A percentile compares a stretch with the other conserved stretches of the same genome.
Conservation (phyloP, 2,888 invertebrate species). For the Leptodirus hochenwartii region DNA sequence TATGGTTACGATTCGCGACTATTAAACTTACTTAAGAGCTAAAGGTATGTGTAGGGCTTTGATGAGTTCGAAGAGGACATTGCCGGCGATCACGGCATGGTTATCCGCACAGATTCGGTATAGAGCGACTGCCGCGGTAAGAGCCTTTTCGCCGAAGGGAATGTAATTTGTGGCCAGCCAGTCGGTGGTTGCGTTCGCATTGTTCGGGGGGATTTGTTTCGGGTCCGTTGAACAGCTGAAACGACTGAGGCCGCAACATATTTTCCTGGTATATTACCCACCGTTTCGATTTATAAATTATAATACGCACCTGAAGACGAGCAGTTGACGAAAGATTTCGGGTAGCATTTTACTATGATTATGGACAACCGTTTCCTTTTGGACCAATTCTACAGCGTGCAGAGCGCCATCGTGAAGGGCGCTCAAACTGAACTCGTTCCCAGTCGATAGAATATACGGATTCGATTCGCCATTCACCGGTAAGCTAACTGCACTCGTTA, state of each 20-base stretch:
- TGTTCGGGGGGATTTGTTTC: too few relatives aligned
- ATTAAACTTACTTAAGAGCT: too few relatives aligned
- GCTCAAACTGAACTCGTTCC: constrained; percentile 56
- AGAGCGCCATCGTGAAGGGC: constrained; percentile 71
- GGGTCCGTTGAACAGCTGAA: too few relatives aligned
- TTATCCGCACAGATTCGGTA: constrained; percentile 58
- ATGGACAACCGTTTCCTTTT: constrained; percentile 49
- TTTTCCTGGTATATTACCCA: too few relatives aligned
- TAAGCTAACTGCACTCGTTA: constrained; percentile 60
- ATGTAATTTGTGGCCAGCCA: constrained; percentile 69
- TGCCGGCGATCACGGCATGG: constrained; percentile 48
- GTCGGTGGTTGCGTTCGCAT: constrained; percentile 33
- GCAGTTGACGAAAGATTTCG: constrained; percentile 44
- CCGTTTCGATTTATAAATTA: too few relatives aligned
- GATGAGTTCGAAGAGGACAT: constrained; percentile 46
- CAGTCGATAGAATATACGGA: constrained; percentile 60
- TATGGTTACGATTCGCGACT: too few relatives aligned
- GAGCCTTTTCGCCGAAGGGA: constrained; percentile 68
- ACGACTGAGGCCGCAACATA: too few relatives aligned
- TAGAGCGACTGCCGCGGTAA: constrained; percentile 53
- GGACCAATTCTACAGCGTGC: constrained; percentile 73
- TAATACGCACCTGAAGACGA: constrained; percentile 43
- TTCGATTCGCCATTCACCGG: constrained; percentile 67
- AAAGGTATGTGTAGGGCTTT: constrained; percentile 54
- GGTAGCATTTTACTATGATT: constrained; percentile 41